phyloP scores from a whole-genome alignment of 2,113 vertebrate genomes.

The Halichoeres trimaculatus region DNA sequence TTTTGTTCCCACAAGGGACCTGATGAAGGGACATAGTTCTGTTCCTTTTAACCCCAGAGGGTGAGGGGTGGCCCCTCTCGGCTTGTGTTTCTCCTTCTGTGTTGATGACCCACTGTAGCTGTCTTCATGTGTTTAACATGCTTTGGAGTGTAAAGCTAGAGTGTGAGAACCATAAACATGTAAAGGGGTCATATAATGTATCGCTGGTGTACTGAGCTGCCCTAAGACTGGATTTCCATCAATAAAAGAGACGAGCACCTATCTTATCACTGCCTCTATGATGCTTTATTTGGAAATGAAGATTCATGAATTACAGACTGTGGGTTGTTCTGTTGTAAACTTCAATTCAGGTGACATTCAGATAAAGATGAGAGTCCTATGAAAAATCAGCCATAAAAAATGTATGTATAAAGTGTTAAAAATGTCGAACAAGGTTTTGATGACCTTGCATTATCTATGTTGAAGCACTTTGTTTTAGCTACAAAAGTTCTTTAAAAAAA shows the following conservation, averaged over 20 bases:
- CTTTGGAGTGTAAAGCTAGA: conserved; percentile 76
- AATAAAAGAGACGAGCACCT: conserved; percentile 79
- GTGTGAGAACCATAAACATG: conserved; percentile 63
- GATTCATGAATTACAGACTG: not conserved
- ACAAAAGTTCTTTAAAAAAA: not conserved
- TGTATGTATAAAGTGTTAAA: not conserved
- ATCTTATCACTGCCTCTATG: not conserved
- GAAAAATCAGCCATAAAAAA: not conserved
- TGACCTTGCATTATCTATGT: not conserved
- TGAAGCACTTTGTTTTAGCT: too few species aligned
- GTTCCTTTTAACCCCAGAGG: conserved; percentile 16
- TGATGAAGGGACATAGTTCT: conserved; percentile 1
- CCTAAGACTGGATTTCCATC: conserved; percentile 71
- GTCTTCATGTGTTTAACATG: conserved; percentile 54
- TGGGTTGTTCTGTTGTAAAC: not conserved
- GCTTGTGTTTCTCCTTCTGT: conserved; percentile 25
- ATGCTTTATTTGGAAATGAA: conserved; percentile 7
- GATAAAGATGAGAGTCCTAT: not conserved
- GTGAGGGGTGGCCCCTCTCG: conserved; percentile 18
- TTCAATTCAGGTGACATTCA: not conserved
- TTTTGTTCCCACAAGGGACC: conserved; percentile 3
- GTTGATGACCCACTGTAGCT: conserved; percentile 51
- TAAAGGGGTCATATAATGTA: conserved; percentile 49
- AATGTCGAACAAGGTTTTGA: not conserved
- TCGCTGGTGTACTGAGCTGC: conserved; percentile 69